Evolutionary conservation across 1,140 invertebrate genomes (phyloP), one percentile per base, ranked within the genome.

Genomic region (Stratiolaelaps scimitus): DNA sequence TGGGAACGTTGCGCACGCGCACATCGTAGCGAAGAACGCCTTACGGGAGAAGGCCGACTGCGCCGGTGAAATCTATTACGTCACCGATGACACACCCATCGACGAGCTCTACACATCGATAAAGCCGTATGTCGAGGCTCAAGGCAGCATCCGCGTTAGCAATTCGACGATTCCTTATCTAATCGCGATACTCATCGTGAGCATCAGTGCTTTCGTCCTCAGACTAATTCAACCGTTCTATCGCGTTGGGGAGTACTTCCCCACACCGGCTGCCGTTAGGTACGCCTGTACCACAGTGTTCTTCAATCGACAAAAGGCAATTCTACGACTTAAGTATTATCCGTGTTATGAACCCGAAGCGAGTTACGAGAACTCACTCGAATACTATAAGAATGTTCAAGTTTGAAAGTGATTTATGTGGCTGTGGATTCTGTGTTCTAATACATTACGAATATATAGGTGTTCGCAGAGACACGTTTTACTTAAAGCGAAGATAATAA

Each of bases 1-100:
- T 13, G 80, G 78, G 10, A 85, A 86, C 69, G 80, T 80, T 0
- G 84, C 84, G 4, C 83, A 81, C 79, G 83, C 83, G 15, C 83
- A 84, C 68, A 70, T 85, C 1, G 78, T 78, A 65, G 84, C 83
- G 4, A 80, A 83, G 69, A 76, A 80, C 43, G 75, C 79, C 0
- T 71, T 85, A 7, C 68, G 56, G 17, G 72, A 76, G 1, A 73
- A 75, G 48, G 73, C 75, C 13, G 60, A 73, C 75, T 68, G 74
- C 73, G 23, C 73, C 79, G 70, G 77, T 73, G 65, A 65, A 69
- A 67, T 40, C 34, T 40, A 40, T 40, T 84, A 81, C 67, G 75
- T 85, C 13, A 84, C 82, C 20, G 84, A 86, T 71, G 81, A 85
- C 70, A 84, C 83, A 0, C 77, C 79, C 7, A 75, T 83, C n/a